phyloP scores from a whole-genome alignment of 2,113 vertebrate genomes.

The Ailuropoda melanoleuca region DNA sequence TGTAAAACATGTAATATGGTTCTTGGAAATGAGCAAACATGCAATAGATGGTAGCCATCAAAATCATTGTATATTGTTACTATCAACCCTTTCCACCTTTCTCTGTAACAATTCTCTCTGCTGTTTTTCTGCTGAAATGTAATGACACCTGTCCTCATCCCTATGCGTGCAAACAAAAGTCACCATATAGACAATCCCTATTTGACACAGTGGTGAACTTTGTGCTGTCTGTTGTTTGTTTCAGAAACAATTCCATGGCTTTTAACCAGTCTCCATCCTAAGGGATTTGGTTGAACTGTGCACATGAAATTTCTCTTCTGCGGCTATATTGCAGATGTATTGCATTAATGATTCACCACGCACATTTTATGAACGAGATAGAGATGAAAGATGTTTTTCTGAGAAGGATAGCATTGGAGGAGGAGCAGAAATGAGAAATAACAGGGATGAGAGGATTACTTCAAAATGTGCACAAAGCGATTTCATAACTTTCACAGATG shows the following conservation, averaged over 20 bases:
- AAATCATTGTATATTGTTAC: neutral
- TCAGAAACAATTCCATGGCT: neutral
- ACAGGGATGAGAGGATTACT: neutral
- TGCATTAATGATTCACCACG: neutral
- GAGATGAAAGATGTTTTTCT: constrained; percentile 4
- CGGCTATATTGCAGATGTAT: constrained; percentile 14
- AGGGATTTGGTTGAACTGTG: constrained; percentile 49
- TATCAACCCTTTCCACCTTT: neutral
- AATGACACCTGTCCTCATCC: neutral
- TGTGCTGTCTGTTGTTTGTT: constrained; percentile 17
- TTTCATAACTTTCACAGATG: neutral
- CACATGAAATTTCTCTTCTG: constrained; percentile 58
- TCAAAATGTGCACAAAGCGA: constrained; percentile 8
- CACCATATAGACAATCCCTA: neutral
- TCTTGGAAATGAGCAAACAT: neutral
- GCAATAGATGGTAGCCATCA: neutral
- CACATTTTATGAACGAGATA: neutral
- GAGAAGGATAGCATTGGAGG: neutral
- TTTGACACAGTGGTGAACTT: neutral
- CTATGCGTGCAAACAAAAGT: neutral
- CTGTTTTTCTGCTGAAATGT: neutral
- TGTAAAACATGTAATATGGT: neutral
- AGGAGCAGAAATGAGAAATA: neutral
- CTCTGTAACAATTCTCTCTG: neutral
- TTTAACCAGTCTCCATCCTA: constrained; percentile 47